Conservation (phyloP, 1,140 invertebrate genomes). For the Platyscapa corneri region DNA sequence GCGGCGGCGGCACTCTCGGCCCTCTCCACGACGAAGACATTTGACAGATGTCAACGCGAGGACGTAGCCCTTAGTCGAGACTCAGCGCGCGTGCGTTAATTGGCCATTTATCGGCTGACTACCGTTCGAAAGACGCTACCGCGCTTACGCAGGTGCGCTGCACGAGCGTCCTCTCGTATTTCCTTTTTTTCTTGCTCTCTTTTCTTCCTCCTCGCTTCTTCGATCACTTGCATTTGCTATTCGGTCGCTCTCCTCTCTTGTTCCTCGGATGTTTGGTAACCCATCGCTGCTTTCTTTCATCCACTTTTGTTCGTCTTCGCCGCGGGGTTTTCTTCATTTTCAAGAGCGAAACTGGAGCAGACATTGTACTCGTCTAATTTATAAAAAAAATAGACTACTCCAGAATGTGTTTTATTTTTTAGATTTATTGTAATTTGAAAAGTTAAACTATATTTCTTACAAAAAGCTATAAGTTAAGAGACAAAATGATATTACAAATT, state of each 20-base stretch:
- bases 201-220: neutral
- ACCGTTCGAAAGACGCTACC: conserved; percentile 25
- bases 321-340: neutral
- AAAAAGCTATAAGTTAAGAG: too few species aligned
- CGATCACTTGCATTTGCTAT: neutral
- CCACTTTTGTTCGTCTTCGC: neutral
- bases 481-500: too few species aligned
- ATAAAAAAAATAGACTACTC: too few species aligned
- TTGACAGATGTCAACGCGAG: conserved; percentile 32
- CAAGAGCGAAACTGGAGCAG: neutral
- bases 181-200: neutral
- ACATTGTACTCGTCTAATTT: too few species aligned
- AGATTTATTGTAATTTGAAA: too few species aligned
- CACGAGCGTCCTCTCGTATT: neutral
- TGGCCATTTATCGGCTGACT: conserved; percentile 19
- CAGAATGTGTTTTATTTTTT: too few species aligned
- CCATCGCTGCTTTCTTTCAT: neutral
- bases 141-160: conserved; percentile 13
- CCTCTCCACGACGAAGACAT: neutral
- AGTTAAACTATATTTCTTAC: too few species aligned
- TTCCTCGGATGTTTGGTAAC: neutral
- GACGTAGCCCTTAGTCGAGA: neutral
- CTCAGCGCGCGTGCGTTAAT: neutral
- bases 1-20: neutral
- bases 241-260: neutral